Conservation (phyloP, 2,888 invertebrate species). For the Dryocosmus kuriphilus region DNA sequence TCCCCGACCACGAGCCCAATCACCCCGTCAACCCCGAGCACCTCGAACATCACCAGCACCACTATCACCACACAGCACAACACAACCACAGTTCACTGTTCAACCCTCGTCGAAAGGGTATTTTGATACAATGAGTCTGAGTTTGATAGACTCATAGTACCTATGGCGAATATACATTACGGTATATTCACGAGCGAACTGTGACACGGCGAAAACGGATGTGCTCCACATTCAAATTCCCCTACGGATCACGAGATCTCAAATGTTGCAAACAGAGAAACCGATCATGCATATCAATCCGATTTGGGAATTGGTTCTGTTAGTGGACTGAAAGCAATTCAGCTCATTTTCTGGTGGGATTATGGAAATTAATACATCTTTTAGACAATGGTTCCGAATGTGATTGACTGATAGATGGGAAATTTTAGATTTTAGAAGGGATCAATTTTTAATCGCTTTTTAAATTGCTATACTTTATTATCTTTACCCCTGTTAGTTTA, state of each 20-base stretch:
- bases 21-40: conserved; percentile 74
- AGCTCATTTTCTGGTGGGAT: not conserved
- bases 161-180: conserved; percentile 23
- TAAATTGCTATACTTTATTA: too few species aligned
- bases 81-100: conserved; percentile 77
- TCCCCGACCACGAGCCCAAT: conserved; percentile 73
- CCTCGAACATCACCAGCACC: conserved; percentile 75
- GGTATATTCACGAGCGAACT: conserved; percentile 24
- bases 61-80: conserved; percentile 74
- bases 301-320: not conserved
- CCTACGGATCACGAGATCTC: conserved; percentile 16
- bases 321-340: conserved; percentile 3
- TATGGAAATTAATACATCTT: not conserved
- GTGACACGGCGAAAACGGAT: conserved; percentile 46
- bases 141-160: conserved; percentile 40
- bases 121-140: conserved; percentile 57
- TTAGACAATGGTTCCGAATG: not conserved
- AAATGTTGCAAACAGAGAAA: conserved; percentile 7
- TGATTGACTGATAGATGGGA: too few species aligned
- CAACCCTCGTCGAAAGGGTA: conserved; percentile 75
- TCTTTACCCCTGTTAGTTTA: too few species aligned
- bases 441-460: too few species aligned
- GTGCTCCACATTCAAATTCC: conserved; percentile 24
- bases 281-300: conserved; percentile 18
- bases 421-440: too few species aligned